phyloP scores from a whole-genome alignment of 2,888 invertebrate genomes.

The Pyrochroa serraticornis region DNA sequence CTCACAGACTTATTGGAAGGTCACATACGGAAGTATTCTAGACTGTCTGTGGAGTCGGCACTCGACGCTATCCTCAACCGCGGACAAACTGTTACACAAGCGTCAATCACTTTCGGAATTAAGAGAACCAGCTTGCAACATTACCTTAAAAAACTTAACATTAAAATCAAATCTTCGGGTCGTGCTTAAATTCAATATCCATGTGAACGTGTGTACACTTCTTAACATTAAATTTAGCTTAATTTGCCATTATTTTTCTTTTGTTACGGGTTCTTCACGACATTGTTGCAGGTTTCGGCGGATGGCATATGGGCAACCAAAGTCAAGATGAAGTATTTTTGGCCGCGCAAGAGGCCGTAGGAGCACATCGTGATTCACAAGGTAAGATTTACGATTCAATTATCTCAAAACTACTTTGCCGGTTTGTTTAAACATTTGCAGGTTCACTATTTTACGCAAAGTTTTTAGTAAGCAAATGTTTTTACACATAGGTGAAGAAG shows the following conservation, averaged over 20 bases:
- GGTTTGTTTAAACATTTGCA: conserved; percentile 34
- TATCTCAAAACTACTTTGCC: conserved; percentile 41
- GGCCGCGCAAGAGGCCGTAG: conserved; percentile 78
- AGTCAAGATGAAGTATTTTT: conserved; percentile 86
- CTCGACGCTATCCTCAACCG: conserved; percentile 61
- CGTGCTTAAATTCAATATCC: conserved; percentile 2
- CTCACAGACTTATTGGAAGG: conserved; percentile 32
- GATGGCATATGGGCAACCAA: conserved; percentile 83
- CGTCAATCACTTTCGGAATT: conserved; percentile 61
- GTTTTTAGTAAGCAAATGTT: conserved; percentile 22
- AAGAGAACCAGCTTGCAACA: conserved; percentile 62
- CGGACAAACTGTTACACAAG: conserved; percentile 61
- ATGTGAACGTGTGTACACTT: conserved; percentile 1
- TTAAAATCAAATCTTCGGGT: conserved; percentile 52
- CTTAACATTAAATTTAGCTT: neutral
- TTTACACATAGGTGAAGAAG: conserved; percentile 37
- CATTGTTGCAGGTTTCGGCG: conserved; percentile 73
- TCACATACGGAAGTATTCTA: conserved; percentile 57
- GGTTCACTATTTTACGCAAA: conserved; percentile 7
- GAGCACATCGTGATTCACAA: conserved; percentile 87
- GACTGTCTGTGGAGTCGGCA: conserved; percentile 58
- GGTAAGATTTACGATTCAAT: conserved; percentile 72
- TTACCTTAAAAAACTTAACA: conserved; percentile 62
- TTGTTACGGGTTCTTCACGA: conserved; percentile 18
- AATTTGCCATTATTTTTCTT: conserved; percentile 8